Evolutionary conservation across 2,888 invertebrate genomes (phyloP), one percentile per base, ranked within the genome.

Genomic region (Synanthedon tipuliformis): DNA sequence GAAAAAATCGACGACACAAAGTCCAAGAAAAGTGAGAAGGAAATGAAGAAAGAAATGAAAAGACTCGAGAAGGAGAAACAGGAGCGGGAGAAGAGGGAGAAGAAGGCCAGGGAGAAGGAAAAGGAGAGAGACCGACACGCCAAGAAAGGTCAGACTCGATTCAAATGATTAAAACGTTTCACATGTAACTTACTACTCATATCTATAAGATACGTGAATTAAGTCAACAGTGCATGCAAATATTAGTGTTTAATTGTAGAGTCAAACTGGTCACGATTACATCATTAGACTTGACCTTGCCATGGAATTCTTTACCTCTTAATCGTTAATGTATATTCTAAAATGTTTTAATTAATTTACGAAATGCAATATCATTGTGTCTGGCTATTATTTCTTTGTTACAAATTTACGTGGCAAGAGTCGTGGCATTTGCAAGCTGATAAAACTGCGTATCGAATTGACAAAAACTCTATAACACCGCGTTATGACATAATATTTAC

Each of bases 1-100:
- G 90, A 90, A 69, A 89, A 89, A 65, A 85, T 87, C 51, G 88
- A 88, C 66, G 86, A 88, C 63, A 81, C 85, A 53, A 83, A 87
- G 70, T 74, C 77, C 60, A 84, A 80, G 68, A 88, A 81, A 61
- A 84, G 61, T 61, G 85, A 84, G 54, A 88, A 88, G 64, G 89
- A 88, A 49, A 63, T 88, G 59, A 88, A 88, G 69, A 88, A 88
- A 65, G 89, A 89, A 60, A 84, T 85, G 78, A 86, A 82, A 66
- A 71, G 81, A 57, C 70, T 87, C 51, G 87, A 87, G 63, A 89
- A 88, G 63, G 88, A 88, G 65, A 81, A 85, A 64, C 76, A 73
- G 61, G 88, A 88, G 63, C 72, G 80, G 41, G 88, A 88, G 64
- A 87, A 85, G 65, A 81, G 83, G 59, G 86, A 86, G 55, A 88